These are phyloP conservation scores for Diachasmimorpha longicaudata DNA, from an alignment of 1,140 invertebrate species.

Conservation along the genomic window DNA sequence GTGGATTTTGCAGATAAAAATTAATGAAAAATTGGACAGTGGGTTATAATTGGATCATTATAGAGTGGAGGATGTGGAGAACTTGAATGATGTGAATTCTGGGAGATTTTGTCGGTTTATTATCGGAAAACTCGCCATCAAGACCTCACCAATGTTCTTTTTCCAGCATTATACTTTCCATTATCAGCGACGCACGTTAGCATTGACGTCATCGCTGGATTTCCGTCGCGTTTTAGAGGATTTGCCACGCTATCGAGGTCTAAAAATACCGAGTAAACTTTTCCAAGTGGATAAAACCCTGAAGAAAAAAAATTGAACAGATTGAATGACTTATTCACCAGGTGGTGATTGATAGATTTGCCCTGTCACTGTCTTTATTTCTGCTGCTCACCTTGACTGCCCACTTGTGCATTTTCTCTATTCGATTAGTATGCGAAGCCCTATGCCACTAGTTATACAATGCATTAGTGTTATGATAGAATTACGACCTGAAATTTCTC, in stretches of 20 bases:
- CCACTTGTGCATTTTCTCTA: slow-evolving; percentile 33
- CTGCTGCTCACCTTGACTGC: slow-evolving; percentile 28
- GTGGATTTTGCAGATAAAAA: too few relatives aligned
- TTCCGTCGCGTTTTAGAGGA: not conserved
- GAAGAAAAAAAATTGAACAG: too few relatives aligned
- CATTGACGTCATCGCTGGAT: not conserved
- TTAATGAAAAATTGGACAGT: too few relatives aligned
- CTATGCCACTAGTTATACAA: slow-evolving; percentile 49
- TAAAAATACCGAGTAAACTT: not conserved
- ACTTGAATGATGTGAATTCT: too few relatives aligned
- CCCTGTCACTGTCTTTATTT: slow-evolving; percentile 1
- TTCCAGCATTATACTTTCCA: not conserved
- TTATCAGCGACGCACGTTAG: not conserved
- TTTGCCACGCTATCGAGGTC: not conserved
- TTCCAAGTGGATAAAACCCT: not conserved
- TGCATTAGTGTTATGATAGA: slow-evolving; percentile 45
- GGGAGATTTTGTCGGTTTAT: too few relatives aligned
- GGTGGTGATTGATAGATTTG: not conserved
- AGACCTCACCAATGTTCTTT: not conserved
- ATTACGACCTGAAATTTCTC: slow-evolving; percentile 35
- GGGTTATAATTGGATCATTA: too few relatives aligned
- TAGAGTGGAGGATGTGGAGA: too few relatives aligned
- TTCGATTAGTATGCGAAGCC: slow-evolving; percentile 60
- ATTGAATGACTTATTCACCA: too few relatives aligned
- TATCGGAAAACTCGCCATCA: too few relatives aligned